Conservation (phyloP, 2,888 invertebrate species). For the Aelia acuminata region DNA sequence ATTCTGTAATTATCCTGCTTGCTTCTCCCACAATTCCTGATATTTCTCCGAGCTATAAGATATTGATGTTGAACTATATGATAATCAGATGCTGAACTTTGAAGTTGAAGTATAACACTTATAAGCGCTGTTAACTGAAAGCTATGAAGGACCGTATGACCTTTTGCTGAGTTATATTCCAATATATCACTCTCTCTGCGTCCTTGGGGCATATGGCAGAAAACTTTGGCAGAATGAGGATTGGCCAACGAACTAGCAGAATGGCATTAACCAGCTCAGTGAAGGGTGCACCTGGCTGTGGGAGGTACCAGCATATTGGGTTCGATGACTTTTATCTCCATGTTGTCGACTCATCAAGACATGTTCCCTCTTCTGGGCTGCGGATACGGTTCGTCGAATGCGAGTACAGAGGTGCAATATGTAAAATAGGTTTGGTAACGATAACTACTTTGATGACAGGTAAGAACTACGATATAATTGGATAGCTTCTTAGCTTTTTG, state of each 20-base stretch:
- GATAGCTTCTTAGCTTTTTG: too few species aligned
- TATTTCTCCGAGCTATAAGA: too few species aligned
- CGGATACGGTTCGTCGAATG: background rate
- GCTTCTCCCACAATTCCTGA: too few species aligned
- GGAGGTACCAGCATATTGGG: constrained; percentile 23
- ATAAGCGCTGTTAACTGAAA: background rate
- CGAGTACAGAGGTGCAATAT: too few species aligned
- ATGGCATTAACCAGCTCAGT: background rate
- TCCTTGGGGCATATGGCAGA: background rate
- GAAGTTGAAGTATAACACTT: background rate
- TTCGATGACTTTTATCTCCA: background rate
- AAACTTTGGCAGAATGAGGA: background rate
- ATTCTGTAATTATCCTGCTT: too few species aligned
- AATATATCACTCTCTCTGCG: background rate
- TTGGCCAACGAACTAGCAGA: background rate
- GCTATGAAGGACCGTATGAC: background rate
- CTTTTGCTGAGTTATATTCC: background rate
- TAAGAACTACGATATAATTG: too few species aligned
- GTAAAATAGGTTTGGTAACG: too few species aligned
- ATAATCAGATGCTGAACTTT: too few species aligned
- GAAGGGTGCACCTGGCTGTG: background rate
- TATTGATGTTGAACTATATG: too few species aligned
- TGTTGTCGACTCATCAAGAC: background rate
- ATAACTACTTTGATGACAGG: too few species aligned
- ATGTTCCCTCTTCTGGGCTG: background rate